A percentile compares a stretch with the other conserved stretches of the same genome.
phyloP scores from a whole-genome alignment of 2,113 vertebrate species.

The Rana temporaria region DNA sequence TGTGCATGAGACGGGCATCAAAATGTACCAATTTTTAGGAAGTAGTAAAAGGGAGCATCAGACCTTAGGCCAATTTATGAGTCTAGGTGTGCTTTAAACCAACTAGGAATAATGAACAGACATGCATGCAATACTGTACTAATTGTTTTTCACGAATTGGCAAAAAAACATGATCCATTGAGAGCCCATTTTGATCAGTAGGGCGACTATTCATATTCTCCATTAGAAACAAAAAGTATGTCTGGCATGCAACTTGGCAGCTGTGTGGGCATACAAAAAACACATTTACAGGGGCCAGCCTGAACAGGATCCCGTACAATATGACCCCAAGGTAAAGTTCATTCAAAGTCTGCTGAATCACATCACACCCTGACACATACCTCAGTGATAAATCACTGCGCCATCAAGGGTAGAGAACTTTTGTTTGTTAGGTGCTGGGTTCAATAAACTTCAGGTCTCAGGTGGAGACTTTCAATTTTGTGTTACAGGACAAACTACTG shows the following conservation, averaged over 20 bases:
- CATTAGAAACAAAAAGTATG: not conserved
- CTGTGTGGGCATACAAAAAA: conserved; percentile 7
- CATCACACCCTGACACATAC: conserved; percentile 9
- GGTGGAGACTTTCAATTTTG: not conserved
- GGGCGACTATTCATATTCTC: not conserved
- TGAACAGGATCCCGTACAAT: conserved; percentile 5
- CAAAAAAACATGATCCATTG: no score
- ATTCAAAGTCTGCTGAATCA: not conserved
- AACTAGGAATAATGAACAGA: no score
- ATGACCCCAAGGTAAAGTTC: not conserved
- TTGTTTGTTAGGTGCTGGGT: not conserved
- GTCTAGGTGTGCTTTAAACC: no score
- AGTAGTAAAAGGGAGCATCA: no score
- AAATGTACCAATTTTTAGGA: no score
- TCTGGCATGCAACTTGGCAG: not conserved
- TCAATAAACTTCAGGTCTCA: not conserved
- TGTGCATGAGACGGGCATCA: no score
- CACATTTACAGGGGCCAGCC: not conserved
- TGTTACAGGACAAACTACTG: not conserved
- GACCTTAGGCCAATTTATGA: no score
- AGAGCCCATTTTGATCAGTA: no score
- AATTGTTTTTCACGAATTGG: no score
- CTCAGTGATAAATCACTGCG: conserved; percentile 5
- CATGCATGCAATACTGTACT: no score
- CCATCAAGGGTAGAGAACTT: not conserved